Conservation (phyloP, 2,888 invertebrate genomes). For the Sepiola atlantica region DNA sequence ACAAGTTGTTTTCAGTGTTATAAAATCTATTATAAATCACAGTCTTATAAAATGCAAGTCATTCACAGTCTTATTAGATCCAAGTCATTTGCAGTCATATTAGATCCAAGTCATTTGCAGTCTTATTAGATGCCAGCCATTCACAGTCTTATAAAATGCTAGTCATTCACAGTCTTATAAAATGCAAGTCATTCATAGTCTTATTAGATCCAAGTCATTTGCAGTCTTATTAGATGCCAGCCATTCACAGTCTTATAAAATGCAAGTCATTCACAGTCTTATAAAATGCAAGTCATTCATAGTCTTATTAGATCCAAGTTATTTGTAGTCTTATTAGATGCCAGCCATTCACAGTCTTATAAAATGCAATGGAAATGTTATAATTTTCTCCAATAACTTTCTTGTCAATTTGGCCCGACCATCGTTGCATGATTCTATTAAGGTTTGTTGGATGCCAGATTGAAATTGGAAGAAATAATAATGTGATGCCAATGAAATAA, state of each 20-base stretch:
- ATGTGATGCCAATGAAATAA: background rate
- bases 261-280: background rate
- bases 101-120: background rate
- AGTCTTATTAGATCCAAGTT: background rate
- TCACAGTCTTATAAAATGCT: no score
- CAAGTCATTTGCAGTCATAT: no score
- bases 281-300: background rate
- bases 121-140: background rate
- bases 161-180: no score
- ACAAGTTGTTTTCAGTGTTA: no score
- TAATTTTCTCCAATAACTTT: background rate
- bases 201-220: no score
- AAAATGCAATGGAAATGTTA: background rate
- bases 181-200: no score
- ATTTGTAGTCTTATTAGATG: background rate
- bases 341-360: background rate
- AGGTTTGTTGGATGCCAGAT: background rate
- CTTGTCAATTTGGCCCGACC: background rate
- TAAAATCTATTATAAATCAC: background rate
- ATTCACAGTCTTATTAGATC: background rate
- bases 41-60: background rate
- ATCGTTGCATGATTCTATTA: background rate
- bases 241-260: background rate
- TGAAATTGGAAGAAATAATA: background rate
- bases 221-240: no score